phyloP scores from a whole-genome alignment of 2,797 vertebrate species.

The Sibirionetta formosa region DNA sequence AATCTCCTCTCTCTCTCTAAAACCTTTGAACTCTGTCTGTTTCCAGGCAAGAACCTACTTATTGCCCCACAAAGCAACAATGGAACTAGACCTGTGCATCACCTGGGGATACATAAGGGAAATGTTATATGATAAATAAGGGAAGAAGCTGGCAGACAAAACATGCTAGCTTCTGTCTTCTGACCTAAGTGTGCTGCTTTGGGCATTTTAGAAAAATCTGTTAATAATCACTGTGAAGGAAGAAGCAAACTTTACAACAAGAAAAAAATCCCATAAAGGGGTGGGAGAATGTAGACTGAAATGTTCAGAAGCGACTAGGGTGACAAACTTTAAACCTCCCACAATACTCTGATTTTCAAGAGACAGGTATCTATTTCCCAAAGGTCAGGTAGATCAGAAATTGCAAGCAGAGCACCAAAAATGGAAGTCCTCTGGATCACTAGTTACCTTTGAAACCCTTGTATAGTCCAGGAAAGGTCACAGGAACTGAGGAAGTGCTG shows the following conservation, averaged over 20 bases:
- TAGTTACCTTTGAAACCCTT: background rate
- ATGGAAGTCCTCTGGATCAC: background rate
- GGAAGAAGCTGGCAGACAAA: conserved; percentile 46
- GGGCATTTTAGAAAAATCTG: conserved; percentile 63
- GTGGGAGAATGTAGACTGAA: background rate
- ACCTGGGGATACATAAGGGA: background rate
- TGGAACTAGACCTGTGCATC: conserved; percentile 42
- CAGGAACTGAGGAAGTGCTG: background rate
- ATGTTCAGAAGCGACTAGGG: background rate
- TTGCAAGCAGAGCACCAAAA: background rate
- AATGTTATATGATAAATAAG: conserved; percentile 42
- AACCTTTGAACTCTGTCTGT: conserved; percentile 34
- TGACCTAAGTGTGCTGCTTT: conserved; percentile 46
- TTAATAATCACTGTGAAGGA: conserved; percentile 50
- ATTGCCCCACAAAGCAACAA: conserved; percentile 34
- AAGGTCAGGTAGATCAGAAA: background rate
- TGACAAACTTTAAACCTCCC: background rate
- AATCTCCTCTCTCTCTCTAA: background rate
- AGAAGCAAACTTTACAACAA: conserved; percentile 25
- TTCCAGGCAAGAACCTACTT: conserved; percentile 36
- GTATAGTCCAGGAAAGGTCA: background rate
- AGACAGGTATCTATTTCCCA: background rate
- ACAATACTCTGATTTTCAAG: background rate
- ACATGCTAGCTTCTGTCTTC: conserved; percentile 28
- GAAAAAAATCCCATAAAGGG: conserved; percentile 6